Conservation (phyloP, 2,797 vertebrate species). For the Novumbra hubbsi region DNA sequence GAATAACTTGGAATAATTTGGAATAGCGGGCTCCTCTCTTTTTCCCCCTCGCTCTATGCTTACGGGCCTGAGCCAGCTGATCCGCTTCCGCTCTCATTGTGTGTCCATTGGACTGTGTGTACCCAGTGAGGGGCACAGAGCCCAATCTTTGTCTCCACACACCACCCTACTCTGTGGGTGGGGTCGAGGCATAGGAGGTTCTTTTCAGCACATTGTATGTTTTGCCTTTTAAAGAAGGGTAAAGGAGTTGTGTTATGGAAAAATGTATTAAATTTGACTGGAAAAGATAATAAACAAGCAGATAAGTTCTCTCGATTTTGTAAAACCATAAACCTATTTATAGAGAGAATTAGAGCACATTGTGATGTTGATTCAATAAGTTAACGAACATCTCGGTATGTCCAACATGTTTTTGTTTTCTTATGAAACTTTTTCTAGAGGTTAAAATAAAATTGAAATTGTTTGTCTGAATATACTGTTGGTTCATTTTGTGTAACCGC, state of each 20-base stretch:
- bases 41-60: slow-evolving; percentile 28
- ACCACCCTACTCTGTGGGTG: slow-evolving; percentile 45
- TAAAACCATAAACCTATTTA: background rate
- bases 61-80: slow-evolving; percentile 71
- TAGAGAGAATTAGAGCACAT: background rate
- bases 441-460: too few species aligned
- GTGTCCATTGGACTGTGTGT: slow-evolving; percentile 76
- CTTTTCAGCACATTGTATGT: slow-evolving; percentile 4
- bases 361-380: background rate
- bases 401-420: background rate
- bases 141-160: slow-evolving; percentile 64
- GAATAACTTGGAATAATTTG: slow-evolving; percentile 79
- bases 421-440: too few species aligned
- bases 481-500: too few species aligned
- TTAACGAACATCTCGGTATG: background rate
- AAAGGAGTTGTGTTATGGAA: slow-evolving; percentile 27
- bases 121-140: slow-evolving; percentile 64
- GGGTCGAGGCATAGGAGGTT: slow-evolving; percentile 2
- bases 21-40: slow-evolving; percentile 57
- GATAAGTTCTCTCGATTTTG: slow-evolving; percentile 6
- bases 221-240: slow-evolving; percentile 2
- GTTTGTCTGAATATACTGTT: too few species aligned
- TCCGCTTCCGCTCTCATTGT: slow-evolving; percentile 76
- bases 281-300: slow-evolving; percentile 14
- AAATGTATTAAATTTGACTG: slow-evolving; percentile 11